Conservation (phyloP, 2,888 invertebrate genomes). For the Poecilobothrus nobilitatus region DNA sequence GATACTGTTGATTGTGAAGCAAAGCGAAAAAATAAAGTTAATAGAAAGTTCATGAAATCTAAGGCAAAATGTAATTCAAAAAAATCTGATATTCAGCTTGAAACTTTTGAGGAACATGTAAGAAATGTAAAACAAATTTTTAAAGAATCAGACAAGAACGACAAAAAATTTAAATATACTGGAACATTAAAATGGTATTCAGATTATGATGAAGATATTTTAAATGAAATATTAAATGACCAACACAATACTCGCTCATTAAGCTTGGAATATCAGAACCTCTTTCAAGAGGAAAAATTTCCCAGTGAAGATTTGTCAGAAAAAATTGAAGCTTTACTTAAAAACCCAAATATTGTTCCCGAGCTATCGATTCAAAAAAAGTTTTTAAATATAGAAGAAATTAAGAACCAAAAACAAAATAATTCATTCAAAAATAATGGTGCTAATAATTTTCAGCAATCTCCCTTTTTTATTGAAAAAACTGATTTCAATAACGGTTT, state of each 20-base stretch:
- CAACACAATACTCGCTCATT: conserved; percentile 35
- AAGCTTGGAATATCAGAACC: conserved; percentile 38
- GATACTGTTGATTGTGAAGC: conserved; percentile 33
- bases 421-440: conserved; percentile 31
- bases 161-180: conserved; percentile 17
- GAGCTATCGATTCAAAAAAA: conserved; percentile 22
- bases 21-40: conserved; percentile 24
- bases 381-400: background rate
- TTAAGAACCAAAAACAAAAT: conserved; percentile 17
- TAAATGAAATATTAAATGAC: conserved; percentile 37
- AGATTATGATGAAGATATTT: conserved; percentile 35
- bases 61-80: conserved; percentile 37
- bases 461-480: conserved; percentile 34
- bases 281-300: conserved; percentile 41
- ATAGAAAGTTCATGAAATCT: conserved; percentile 35
- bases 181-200: background rate
- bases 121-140: background rate
- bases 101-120: conserved; percentile 21
- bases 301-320: conserved; percentile 42
- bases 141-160: background rate
- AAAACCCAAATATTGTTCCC: conserved; percentile 28
- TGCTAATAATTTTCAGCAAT: conserved; percentile 36
- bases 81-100: conserved; percentile 31
- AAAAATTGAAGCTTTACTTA: conserved; percentile 37
- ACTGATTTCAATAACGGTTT: background rate